A percentile compares a stretch with the other conserved stretches of the same genome.
These are phyloP conservation scores for Festucalex cinctus DNA, from an alignment of 2,113 vertebrate genomes.

Conservation along the genomic window DNA sequence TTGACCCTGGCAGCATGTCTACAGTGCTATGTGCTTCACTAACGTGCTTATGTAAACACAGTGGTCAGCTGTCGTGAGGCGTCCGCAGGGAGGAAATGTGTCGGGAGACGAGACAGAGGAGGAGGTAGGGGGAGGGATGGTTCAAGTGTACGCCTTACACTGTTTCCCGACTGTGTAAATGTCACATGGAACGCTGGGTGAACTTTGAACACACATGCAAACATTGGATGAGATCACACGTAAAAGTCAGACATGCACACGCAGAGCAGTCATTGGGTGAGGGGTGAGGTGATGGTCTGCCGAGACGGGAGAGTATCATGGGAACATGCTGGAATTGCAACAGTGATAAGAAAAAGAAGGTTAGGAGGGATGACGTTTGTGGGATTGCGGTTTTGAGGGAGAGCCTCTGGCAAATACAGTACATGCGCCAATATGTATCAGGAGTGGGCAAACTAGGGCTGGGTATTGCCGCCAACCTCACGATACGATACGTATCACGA, in stretches of 20 bases:
- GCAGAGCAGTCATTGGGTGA: background rate
- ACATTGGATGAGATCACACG: background rate
- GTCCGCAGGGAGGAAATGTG: conserved; percentile 13
- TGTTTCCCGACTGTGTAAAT: conserved; percentile 29
- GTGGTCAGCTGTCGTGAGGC: conserved; percentile 18
- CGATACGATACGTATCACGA: too few relatives aligned
- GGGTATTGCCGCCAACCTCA: too few relatives aligned
- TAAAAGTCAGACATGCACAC: background rate
- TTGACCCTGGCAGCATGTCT: conserved; percentile 3
- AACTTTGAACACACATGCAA: conserved; percentile 26
- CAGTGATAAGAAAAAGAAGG: conserved; percentile 10
- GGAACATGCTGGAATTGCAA: conserved; percentile 3
- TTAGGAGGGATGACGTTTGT: background rate
- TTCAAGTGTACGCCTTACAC: conserved; percentile 15
- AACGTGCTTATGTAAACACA: conserved; percentile 26
- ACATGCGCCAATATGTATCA: too few relatives aligned
- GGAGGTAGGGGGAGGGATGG: background rate
- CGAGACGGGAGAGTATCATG: background rate
- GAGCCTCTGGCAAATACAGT: background rate
- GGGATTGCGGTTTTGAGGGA: background rate
- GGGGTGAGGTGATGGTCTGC: background rate
- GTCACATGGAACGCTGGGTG: conserved; percentile 28
- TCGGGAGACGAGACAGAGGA: background rate
- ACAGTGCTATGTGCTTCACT: conserved; percentile 6
- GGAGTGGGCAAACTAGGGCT: too few relatives aligned